Base-by-base conservation (phyloP, 2,797 vertebrate genomes). In the Enteromius trimaculatus region DNA sequence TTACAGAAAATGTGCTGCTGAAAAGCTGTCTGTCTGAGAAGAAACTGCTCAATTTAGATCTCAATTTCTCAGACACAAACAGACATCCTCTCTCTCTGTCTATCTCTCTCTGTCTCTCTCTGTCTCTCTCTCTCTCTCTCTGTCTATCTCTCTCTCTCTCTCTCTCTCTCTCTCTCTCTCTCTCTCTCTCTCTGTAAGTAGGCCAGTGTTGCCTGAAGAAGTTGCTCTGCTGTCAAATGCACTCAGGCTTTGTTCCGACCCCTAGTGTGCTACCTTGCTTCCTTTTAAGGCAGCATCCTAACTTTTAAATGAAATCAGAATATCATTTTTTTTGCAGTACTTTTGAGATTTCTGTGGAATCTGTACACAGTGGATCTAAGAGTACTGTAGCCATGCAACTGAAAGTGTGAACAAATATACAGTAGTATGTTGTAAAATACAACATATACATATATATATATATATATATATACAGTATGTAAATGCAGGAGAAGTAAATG, bases 191-290 rank as follows among this genome's bases (percentile, higher is more conserved):
- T 82, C 47, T 79, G 16, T 83, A 86, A 89, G 88, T 87, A 66
- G 82, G 80, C 21, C 77, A 88, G 82, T 72, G 49, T 69, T 23
- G 70, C 44, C 86, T 84, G 86, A 87, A 88, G 87, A 76, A 75
- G 80, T 66, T 39, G 29, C 58, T 62, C 58, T 16, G 75, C 84
- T 80, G 64, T 79, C 16, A 66, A 16, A 60, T 21, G 44, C 62
- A 70, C 29, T 19, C 11, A 74, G 7, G 23, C 58, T 80, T 16
- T 37, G 8, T 66, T 37, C 8, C 7, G 11, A 66, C 21, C 34
- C 3, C 8, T 37, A 11, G 64, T 66, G 8, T 37, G 31, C 31
- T 66, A 34, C 17, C 17, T 60, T 62, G 13, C 58, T 62, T 29
- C 23, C 23, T 62, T 62, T 16, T 62, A 62, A 62, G 58, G 23